Percentiles rank a stretch among this genome's conserved stretches.
These are phyloP conservation scores for Poecile atricapillus DNA, from an alignment of 2,113 vertebrate species.

Conservation along the genomic window DNA sequence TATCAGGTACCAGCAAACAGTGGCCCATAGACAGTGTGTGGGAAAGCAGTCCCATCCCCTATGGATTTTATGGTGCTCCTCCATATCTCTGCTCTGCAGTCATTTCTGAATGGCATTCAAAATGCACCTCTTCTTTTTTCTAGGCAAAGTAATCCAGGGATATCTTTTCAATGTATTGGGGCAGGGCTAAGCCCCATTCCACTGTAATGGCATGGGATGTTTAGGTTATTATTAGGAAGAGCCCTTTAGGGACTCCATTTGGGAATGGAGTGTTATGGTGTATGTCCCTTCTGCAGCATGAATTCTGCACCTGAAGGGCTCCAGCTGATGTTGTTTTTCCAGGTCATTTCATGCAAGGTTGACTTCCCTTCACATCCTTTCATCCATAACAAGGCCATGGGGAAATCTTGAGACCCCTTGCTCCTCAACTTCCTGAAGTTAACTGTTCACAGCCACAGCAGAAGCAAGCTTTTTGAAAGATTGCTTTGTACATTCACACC, in stretches of 20 bases:
- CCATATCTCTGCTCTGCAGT: not conserved
- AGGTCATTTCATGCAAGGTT: not conserved
- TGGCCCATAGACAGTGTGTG: not conserved
- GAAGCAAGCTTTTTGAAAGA: not conserved
- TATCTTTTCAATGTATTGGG: accelerated
- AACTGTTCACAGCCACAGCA: not conserved
- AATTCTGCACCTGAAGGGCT: not conserved
- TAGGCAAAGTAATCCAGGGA: not conserved
- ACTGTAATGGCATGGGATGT: not conserved
- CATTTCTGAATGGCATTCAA: not conserved
- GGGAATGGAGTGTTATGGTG: not conserved
- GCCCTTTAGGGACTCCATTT: not conserved
- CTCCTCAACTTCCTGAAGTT: not conserved
- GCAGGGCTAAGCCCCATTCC: not conserved
- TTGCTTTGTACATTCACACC: not conserved
- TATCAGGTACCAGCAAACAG: not conserved
- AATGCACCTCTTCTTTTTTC: not conserved
- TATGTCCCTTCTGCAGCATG: not conserved
- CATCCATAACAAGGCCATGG: not conserved
- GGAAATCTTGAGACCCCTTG: not conserved
- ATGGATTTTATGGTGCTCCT: not conserved
- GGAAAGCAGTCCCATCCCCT: not conserved
- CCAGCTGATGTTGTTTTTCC: not conserved
- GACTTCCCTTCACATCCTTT: not conserved
- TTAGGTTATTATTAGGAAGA: not conserved